phyloP scores from a whole-genome alignment of 2,113 vertebrate species.

The Melanerpes aurifrons region DNA sequence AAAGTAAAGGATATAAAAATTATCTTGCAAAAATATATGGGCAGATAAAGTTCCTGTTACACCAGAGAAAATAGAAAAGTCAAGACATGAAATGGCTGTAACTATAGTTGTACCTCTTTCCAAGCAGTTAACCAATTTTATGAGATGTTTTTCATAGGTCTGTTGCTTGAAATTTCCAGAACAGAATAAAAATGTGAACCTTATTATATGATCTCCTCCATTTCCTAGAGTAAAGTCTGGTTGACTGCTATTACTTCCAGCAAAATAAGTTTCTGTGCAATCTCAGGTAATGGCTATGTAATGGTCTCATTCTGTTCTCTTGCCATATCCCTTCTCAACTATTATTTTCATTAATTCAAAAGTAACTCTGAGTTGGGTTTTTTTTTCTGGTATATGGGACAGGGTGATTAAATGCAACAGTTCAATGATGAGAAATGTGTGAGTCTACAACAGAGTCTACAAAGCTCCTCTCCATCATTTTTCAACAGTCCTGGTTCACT shows the following conservation, averaged over 20 bases:
- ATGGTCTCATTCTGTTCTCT: background rate
- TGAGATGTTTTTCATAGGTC: background rate
- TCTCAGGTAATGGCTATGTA: slow-evolving; percentile 21
- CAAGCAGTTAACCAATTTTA: background rate
- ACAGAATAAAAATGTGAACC: background rate
- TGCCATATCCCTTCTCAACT: background rate
- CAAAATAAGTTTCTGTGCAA: background rate
- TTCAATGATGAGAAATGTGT: background rate
- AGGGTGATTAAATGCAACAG: background rate
- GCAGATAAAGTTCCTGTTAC: background rate
- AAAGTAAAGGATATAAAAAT: background rate
- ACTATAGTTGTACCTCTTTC: background rate
- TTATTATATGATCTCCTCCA: background rate
- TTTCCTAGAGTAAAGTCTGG: background rate
- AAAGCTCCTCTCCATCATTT: too few relatives aligned
- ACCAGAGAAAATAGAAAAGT: background rate
- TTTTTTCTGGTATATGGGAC: background rate
- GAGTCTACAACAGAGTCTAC: background rate
- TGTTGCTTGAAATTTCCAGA: background rate
- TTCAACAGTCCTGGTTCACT: too few relatives aligned
- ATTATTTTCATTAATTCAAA: slow-evolving; percentile 27
- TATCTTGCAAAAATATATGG: background rate
- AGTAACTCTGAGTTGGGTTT: background rate
- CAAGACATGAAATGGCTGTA: background rate
- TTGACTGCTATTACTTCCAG: background rate